Percentiles rank a stretch among this genome's conserved stretches.
Evolutionary conservation across 2,888 invertebrate species (phyloP).

Genomic region (Harpalus rubripes): DNA sequence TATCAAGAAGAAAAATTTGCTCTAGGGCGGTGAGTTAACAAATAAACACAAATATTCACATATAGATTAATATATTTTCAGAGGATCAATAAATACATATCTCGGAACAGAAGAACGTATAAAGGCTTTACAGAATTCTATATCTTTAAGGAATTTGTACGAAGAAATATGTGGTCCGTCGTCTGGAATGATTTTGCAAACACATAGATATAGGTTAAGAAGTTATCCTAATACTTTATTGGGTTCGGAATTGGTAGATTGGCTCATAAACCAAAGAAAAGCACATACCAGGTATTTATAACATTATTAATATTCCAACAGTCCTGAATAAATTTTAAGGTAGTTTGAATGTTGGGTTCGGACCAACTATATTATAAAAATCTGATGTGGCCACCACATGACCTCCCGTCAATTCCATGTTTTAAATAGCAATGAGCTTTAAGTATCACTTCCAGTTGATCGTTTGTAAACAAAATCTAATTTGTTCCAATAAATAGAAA

Average conservation of each 20-base stretch:
- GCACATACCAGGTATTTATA: conserved; percentile 84
- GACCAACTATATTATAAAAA: too few species aligned
- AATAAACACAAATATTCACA: not conserved
- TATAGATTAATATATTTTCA: conserved; percentile 69
- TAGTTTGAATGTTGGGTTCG: not conserved
- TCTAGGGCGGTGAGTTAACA: conserved; percentile 76
- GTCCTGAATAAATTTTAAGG: too few species aligned
- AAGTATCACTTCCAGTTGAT: too few species aligned
- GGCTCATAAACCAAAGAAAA: conserved; percentile 89
- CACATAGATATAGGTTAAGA: conserved; percentile 85
- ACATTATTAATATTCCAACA: not conserved
- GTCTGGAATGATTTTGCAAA: conserved; percentile 81
- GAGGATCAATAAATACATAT: conserved; percentile 75
- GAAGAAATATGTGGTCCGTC: conserved; percentile 79
- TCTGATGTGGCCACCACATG: too few species aligned
- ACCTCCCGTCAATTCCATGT: too few species aligned
- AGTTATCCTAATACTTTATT: conserved; percentile 88
- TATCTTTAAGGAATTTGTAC: conserved; percentile 82
- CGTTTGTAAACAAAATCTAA: too few species aligned
- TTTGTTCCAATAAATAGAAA: too few species aligned
- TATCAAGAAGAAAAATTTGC: conserved; percentile 88
- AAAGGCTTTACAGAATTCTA: conserved; percentile 80
- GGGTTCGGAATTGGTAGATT: conserved; percentile 90
- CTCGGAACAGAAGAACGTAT: conserved; percentile 80
- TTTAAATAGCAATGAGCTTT: too few species aligned